phyloP scores from a whole-genome alignment of 2,113 vertebrate genomes.

The Dromiciops gliroides region DNA sequence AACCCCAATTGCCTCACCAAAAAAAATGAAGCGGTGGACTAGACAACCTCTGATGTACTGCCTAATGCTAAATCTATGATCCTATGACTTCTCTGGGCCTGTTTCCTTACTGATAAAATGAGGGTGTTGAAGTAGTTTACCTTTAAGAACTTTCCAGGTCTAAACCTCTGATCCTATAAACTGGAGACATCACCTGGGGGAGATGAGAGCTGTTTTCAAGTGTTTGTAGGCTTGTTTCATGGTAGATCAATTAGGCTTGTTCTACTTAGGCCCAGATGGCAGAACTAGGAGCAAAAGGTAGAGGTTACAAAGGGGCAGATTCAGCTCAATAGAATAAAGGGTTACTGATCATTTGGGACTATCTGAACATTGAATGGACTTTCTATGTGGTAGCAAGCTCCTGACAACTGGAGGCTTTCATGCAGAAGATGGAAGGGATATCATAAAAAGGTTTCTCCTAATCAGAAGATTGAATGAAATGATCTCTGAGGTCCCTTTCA shows the following conservation, averaged over 20 bases:
- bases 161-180: not conserved
- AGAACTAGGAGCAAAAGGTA: not conserved
- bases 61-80: not conserved
- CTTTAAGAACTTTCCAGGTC: not conserved
- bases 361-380: not conserved
- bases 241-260: not conserved
- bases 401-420: not conserved
- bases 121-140: not conserved
- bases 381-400: not conserved
- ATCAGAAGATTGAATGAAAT: not conserved
- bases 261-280: not conserved
- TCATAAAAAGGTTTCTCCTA: not conserved
- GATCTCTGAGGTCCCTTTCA: not conserved
- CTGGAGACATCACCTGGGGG: not conserved
- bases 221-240: not conserved
- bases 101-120: not conserved
- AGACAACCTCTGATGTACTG: not conserved
- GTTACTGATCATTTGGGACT: not conserved
- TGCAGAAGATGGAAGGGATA: not conserved
- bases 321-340: not conserved
- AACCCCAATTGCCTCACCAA: too few species aligned
- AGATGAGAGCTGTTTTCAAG: not conserved
- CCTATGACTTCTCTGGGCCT: not conserved
- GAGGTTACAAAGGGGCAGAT: not conserved
- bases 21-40: too few species aligned